phyloP scores from a whole-genome alignment of 2,888 invertebrate genomes.

The Ecliptopera silaceata region DNA sequence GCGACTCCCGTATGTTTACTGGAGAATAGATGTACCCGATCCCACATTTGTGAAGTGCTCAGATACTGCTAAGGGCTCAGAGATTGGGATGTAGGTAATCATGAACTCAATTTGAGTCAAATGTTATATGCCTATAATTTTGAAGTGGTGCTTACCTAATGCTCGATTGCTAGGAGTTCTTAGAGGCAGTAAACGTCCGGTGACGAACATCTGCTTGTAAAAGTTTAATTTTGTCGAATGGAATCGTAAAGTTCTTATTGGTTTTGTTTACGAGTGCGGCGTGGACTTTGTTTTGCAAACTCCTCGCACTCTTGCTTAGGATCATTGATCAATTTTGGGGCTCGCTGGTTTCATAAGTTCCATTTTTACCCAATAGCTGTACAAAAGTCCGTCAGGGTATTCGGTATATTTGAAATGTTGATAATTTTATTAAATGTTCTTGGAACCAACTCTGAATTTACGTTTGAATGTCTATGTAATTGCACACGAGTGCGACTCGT shows the following conservation, averaged over 20 bases:
- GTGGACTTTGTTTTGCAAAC: constrained; percentile 58
- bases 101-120: constrained; percentile 24
- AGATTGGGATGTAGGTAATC: constrained; percentile 24
- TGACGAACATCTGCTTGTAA: constrained; percentile 71
- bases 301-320: constrained; percentile 43
- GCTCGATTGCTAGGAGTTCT: constrained; percentile 39
- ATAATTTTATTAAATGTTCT: constrained; percentile 11
- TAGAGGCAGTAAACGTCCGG: constrained; percentile 50
- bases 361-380: constrained; percentile 10
- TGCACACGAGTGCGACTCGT: no score
- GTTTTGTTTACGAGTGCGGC: constrained; percentile 73
- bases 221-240: constrained; percentile 77
- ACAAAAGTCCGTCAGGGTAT: constrained; percentile 3
- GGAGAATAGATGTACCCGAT: background rate
- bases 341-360: constrained; percentile 15
- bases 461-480: no score
- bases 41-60: background rate
- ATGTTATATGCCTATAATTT: constrained; percentile 31
- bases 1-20: background rate
- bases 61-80: background rate
- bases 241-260: constrained; percentile 76
- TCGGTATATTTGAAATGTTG: constrained; percentile 11
- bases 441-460: background rate
- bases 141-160: constrained; percentile 40
- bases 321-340: constrained; percentile 37